Percentiles rank a stretch among this genome's conserved stretches.
phyloP scores from a whole-genome alignment of 2,113 vertebrate genomes.

The Halcyon malimbica region DNA sequence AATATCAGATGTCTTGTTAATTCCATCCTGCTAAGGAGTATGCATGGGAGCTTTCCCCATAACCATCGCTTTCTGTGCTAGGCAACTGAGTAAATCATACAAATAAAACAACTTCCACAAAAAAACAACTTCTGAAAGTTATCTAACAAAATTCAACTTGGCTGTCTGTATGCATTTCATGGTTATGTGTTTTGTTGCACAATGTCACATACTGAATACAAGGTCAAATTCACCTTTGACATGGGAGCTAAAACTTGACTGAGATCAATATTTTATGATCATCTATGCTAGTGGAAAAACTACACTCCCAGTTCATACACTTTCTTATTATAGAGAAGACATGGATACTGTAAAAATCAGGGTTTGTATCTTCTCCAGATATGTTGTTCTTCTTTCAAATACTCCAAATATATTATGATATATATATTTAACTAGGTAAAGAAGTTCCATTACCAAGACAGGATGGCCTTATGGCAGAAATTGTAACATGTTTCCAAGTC shows the following conservation, averaged over 20 bases:
- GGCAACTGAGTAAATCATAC: background rate
- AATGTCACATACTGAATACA: background rate
- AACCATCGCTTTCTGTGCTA: background rate
- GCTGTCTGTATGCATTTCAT: background rate
- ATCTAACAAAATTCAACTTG: background rate
- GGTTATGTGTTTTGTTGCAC: background rate
- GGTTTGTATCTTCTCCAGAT: background rate
- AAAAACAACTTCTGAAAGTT: background rate
- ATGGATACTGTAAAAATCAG: background rate
- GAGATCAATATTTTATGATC: background rate
- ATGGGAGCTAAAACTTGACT: background rate
- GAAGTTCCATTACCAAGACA: background rate
- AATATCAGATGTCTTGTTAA: background rate
- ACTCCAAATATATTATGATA: background rate
- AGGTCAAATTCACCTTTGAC: background rate
- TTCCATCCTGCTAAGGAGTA: background rate
- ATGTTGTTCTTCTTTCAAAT: background rate
- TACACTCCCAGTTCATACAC: background rate
- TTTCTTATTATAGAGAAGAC: background rate
- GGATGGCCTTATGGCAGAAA: background rate
- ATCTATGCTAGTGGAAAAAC: background rate
- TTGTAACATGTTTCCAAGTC: background rate
- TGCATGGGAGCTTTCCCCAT: background rate
- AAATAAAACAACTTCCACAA: background rate
- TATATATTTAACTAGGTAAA: background rate